phyloP scores from a whole-genome alignment of 2,113 vertebrate genomes.

The Onychostruthus taczanowskii region DNA sequence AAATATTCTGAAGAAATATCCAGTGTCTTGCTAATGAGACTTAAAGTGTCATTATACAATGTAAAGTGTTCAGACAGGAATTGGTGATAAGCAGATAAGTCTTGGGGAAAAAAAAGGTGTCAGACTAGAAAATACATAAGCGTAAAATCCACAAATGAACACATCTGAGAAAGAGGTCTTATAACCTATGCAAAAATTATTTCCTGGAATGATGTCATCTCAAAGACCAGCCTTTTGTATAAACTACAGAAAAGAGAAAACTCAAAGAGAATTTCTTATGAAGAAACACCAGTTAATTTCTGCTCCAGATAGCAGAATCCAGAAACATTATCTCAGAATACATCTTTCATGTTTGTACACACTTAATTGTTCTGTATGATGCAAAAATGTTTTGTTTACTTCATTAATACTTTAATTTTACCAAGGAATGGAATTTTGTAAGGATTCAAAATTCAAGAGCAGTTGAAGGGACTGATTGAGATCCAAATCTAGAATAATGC shows the following conservation, averaged over 20 bases:
- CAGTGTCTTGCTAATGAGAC: background rate
- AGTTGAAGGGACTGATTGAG: background rate
- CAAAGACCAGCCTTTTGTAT: background rate
- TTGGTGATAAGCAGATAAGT: background rate
- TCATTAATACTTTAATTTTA: background rate
- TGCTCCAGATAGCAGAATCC: background rate
- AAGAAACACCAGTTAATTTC: background rate
- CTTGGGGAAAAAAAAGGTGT: background rate
- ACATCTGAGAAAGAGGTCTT: background rate
- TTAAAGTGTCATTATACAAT: background rate
- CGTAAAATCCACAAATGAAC: background rate
- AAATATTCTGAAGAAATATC: background rate
- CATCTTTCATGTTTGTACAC: background rate
- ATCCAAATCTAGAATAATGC: background rate
- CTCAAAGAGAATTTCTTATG: background rate
- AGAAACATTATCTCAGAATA: background rate
- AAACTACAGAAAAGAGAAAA: background rate
- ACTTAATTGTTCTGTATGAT: background rate
- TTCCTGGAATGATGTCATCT: background rate
- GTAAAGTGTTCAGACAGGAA: background rate
- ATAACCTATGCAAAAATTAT: background rate
- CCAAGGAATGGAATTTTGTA: background rate
- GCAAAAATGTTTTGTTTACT: background rate
- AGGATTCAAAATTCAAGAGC: background rate
- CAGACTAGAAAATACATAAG: background rate